Evolutionary conservation across 2,113 vertebrate genomes (phyloP).

Genomic region (Ptyas mucosa): DNA sequence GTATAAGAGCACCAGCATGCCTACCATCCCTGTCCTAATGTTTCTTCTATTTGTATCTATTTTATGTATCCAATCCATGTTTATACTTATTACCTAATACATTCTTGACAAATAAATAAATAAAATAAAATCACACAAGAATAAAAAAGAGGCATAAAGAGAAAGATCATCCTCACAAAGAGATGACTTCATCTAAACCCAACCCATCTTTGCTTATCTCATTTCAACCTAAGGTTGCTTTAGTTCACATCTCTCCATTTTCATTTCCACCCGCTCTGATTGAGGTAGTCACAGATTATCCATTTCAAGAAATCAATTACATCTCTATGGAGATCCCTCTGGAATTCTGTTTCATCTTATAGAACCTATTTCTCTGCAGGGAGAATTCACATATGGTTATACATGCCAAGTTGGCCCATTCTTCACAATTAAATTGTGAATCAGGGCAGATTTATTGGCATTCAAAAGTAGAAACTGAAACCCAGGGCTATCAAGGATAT

Average conservation of each 20-base stretch:
- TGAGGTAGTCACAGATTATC: background rate
- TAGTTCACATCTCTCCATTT: background rate
- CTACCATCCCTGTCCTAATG: too few relatives aligned
- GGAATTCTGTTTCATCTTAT: background rate
- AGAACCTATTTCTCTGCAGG: background rate
- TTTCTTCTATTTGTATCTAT: too few relatives aligned
- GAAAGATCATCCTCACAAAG: background rate
- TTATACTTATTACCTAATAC: too few relatives aligned
- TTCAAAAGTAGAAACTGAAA: background rate
- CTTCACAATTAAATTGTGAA: background rate
- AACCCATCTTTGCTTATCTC: background rate
- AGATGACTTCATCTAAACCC: background rate
- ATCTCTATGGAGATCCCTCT: background rate
- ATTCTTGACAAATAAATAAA: too few relatives aligned
- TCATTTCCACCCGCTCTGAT: background rate
- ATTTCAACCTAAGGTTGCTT: background rate
- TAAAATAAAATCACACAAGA: background rate
- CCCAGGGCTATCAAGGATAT: background rate
- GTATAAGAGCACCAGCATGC: too few relatives aligned
- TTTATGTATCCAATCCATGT: too few relatives aligned
- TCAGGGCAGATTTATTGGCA: background rate
- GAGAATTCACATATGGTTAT: background rate
- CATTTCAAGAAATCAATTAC: background rate
- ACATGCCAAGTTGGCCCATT: background rate
- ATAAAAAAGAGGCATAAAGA: background rate